Base-by-base conservation (phyloP, 2,888 invertebrate species). In the Crossocerus cetratus region DNA sequence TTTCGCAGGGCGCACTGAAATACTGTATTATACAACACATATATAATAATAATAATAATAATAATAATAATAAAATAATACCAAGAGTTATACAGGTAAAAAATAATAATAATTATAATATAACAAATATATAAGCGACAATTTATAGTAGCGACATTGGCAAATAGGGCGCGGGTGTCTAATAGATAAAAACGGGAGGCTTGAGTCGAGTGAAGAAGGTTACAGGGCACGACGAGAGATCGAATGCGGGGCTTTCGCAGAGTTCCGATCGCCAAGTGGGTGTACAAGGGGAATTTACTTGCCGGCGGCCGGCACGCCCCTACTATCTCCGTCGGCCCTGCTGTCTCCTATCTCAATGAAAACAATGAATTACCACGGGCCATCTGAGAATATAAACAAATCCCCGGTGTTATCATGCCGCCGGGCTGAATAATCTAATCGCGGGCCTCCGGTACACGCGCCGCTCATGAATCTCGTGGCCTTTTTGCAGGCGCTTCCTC, bases 1-100 rank as follows among this genome's bases (percentile, higher is more conserved):
- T 18, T 64, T 68, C 61, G 72, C 73, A 77, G 79, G 81, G 76
- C 79, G 77, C 81, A 81, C 71, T 73, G 74, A 69, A 76, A 74
- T 80, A 76, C 76, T 83, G 72, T 86, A 86, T 86, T 83, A 79
- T 86, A 86, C 85, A 86, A 83, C 77, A 79, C 79, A 81, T 83
- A 77, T 65, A 82, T 61, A 73, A 82, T 77, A 81, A 81, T 76
- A 81, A 73, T 73, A 77, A 76, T 78, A 78, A 65, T 72, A 73
- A 69, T 78, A 79, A 74, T 72, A 65, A 45, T 76, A 80, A 84
- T 81, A 82, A 80, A 82, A 82, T 80, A 82, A 82, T 75, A 82
- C 74, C 78, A 82, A 82, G 72, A 76, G 73, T 65, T 77, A 71
- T 80, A 78, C 65, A 82, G 61, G 74, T 82, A 82, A 73, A 82